These are phyloP conservation scores for Drosophila prolongata DNA, from an alignment of 2,888 invertebrate genomes.

Conservation along the genomic window DNA sequence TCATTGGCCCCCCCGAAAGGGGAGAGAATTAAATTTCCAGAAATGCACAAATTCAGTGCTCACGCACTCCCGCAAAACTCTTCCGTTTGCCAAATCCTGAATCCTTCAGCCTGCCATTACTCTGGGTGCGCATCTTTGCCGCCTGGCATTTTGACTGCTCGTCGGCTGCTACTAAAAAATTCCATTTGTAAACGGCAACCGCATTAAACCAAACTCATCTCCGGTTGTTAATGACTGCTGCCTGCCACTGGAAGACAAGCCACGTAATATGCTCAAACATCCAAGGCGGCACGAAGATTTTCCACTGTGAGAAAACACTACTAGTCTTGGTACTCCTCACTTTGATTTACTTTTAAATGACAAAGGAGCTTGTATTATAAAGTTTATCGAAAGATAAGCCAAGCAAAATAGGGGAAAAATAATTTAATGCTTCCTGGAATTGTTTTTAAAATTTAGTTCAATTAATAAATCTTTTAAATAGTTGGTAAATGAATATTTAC, in stretches of 20 bases:
- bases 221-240: constrained; percentile 76
- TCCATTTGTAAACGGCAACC: constrained; percentile 77
- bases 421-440: too few species aligned
- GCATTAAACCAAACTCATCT: constrained; percentile 79
- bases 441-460: too few species aligned
- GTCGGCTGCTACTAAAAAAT: constrained; percentile 67
- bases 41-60: constrained; percentile 57
- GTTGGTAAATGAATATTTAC: too few species aligned
- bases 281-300: constrained; percentile 13
- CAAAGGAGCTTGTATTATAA: too few species aligned
- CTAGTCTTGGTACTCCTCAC: too few species aligned
- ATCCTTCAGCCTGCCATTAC: constrained; percentile 36
- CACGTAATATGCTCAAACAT: constrained; percentile 47
- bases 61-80: constrained; percentile 43
- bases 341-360: too few species aligned
- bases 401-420: too few species aligned
- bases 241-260: constrained; percentile 44
- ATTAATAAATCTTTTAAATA: too few species aligned
- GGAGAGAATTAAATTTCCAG: constrained; percentile 51
- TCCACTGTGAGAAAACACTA: constrained; percentile 2
- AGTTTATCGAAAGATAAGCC: too few species aligned
- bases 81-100: constrained; percentile 66
- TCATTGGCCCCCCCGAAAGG: constrained; percentile 22
- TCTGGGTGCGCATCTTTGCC: constrained; percentile 18
- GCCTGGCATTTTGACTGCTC: constrained; percentile 48